Percentiles rank a stretch among this genome's conserved stretches.
These are phyloP conservation scores for Ornithoptera alexandrae DNA, from an alignment of 2,888 invertebrate species.

Conservation along the genomic window DNA sequence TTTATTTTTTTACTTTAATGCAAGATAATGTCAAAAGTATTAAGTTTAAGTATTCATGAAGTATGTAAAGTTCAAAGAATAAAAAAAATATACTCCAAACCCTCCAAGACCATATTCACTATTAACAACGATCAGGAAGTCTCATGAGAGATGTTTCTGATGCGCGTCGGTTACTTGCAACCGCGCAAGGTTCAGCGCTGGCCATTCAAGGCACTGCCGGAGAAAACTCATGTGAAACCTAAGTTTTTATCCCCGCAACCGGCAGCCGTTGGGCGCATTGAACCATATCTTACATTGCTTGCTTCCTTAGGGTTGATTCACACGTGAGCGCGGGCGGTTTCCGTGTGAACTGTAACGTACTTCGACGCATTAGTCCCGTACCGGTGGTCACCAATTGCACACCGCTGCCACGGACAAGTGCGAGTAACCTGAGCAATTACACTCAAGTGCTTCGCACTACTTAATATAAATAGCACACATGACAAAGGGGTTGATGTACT, in stretches of 20 bases:
- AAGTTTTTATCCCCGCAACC: conserved; percentile 48
- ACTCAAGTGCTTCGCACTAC: conserved; percentile 11
- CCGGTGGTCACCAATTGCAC: conserved; percentile 58
- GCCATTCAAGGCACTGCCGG: conserved; percentile 18
- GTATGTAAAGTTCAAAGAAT: too few species aligned
- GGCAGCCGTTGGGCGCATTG: conserved; percentile 64
- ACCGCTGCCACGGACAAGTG: conserved; percentile 63
- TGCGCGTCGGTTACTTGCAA: conserved; percentile 15
- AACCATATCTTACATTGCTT: conserved; percentile 67
- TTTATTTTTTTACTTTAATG: too few species aligned
- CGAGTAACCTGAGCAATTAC: conserved; percentile 32
- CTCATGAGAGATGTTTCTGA: background rate
- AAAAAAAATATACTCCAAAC: too few species aligned
- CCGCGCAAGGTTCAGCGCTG: conserved; percentile 15
- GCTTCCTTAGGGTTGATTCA: conserved; percentile 53
- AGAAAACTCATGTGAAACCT: conserved; percentile 44
- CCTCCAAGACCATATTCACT: background rate
- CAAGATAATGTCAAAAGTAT: too few species aligned
- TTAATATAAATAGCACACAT: conserved; percentile 34
- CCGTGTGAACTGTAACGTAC: conserved; percentile 69
- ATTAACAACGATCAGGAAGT: conserved; percentile 9
- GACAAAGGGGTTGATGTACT: conserved; percentile 41
- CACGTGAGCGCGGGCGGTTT: conserved; percentile 42
- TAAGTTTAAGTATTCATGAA: too few species aligned
- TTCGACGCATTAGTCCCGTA: conserved; percentile 59